Base-by-base conservation (phyloP, 2,888 invertebrate genomes). In the Eupsilia transversa region DNA sequence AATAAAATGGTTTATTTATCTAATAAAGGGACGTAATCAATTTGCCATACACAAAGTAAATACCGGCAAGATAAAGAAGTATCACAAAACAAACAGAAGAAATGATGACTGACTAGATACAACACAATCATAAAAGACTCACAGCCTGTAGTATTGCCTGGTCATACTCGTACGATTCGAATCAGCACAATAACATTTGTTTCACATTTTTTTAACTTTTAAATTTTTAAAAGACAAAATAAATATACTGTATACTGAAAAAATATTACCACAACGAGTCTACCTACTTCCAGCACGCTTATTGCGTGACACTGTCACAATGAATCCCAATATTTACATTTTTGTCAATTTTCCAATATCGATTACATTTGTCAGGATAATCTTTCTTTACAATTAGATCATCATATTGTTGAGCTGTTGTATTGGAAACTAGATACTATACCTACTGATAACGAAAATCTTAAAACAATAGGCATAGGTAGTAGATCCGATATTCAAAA, bases 21-120 rank as follows among this genome's bases (percentile, higher is more conserved):
- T 43, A 60, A 27, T 43, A 63, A 41, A 57, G 56, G 35, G 46
- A 49, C 72, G 17, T 77, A 46, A 71, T 79, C 61, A 71, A 61
- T 63, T 46, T 46, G 33, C 12, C 60, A 70, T 59, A 81, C 83
- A 86, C 82, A 88, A 88, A 73, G 61, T 35, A 80, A 80, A 73
- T 73, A 79, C 61, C 14, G 23, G 20, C 63, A 46, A 84, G 68
- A 80, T 81, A 79, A 84, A 74, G 73, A 83, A 76, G 74, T 76
- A 78, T 77, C 64, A 75, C 63, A 80, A 77, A 73, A 74, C 74
- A 74, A 80, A 77, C 43, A 76, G 41, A 52, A 80, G 49, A 64
- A 72, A 59, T 59, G 61, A 77, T 64, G 77, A 80, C 35, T 64
- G 77, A 80, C 35, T 80, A 23, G 33, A 59, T 64, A 77, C 59